Evolutionary conservation across 1,140 invertebrate species (phyloP).

Genomic region (Thereuonema tuberculata): DNA sequence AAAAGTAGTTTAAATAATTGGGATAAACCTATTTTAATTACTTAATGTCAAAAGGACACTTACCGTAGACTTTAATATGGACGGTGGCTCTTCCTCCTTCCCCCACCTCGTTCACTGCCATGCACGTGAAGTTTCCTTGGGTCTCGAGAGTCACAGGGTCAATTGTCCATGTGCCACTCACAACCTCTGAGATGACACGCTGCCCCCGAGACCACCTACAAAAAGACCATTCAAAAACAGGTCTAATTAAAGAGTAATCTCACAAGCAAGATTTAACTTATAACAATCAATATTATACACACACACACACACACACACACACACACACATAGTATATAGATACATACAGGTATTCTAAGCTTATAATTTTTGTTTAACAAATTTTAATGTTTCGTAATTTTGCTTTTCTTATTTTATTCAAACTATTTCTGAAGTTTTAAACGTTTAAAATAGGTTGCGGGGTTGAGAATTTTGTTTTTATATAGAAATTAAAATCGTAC

Average conservation of each 20-base stretch:
- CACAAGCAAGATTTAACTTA: not conserved
- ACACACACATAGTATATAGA: too few relatives aligned
- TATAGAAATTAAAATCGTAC: too few relatives aligned
- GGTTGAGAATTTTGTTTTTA: too few relatives aligned
- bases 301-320: not conserved
- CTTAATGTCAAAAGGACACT: too few relatives aligned
- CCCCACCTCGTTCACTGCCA: slow-evolving; percentile 65
- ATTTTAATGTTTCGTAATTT: too few relatives aligned
- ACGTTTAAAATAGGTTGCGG: too few relatives aligned
- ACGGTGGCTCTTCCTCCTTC: slow-evolving; percentile 53
- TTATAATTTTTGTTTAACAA: too few relatives aligned
- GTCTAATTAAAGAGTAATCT: not conserved
- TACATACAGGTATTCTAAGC: too few relatives aligned
- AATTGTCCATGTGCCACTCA: slow-evolving; percentile 56
- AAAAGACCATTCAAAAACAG: not conserved
- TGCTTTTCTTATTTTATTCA: too few relatives aligned
- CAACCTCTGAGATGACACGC: slow-evolving; percentile 52
- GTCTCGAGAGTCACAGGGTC: slow-evolving; percentile 64
- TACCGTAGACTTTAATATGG: slow-evolving; percentile 62
- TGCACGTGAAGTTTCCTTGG: slow-evolving; percentile 71
- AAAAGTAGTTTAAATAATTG: too few relatives aligned
- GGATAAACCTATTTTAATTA: too few relatives aligned
- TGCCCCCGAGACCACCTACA: slow-evolving; percentile 61
- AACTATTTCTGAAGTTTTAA: too few relatives aligned
- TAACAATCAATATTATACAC: not conserved